Percentiles rank a stretch among this genome's conserved stretches.
phyloP scores from a whole-genome alignment of 2,797 vertebrate genomes.

The Moxostoma hubbsi region DNA sequence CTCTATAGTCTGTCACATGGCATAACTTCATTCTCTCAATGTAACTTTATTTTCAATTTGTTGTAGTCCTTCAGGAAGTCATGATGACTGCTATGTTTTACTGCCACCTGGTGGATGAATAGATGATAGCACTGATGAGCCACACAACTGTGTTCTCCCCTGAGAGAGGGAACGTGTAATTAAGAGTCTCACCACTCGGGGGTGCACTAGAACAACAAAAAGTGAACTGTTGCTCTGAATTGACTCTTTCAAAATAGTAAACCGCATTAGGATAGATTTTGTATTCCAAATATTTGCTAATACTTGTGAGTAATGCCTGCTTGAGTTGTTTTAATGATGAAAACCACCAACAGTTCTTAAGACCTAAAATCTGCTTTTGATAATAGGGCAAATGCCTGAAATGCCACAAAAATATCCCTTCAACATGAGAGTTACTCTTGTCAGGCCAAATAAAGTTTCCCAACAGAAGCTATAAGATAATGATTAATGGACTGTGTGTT shows the following conservation, averaged over 20 bases:
- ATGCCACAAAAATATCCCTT: constrained; percentile 2
- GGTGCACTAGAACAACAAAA: neutral
- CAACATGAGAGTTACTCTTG: neutral
- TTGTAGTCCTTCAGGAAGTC: constrained; percentile 8
- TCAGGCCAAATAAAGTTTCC: constrained; percentile 28
- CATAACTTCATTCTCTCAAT: constrained; percentile 34
- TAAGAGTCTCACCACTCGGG: neutral
- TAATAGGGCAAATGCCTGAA: neutral
- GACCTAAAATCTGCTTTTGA: neutral
- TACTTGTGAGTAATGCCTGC: neutral
- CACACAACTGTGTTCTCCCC: neutral
- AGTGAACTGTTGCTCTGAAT: too few relatives aligned
- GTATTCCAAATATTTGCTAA: neutral
- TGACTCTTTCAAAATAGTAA: neutral
- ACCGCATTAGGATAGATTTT: neutral
- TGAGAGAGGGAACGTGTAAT: neutral
- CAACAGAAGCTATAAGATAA: constrained; percentile 33
- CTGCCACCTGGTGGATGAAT: constrained; percentile 27
- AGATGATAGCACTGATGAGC: neutral
- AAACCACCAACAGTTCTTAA: neutral
- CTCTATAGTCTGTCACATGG: constrained; percentile 19
- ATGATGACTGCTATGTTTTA: constrained; percentile 14
- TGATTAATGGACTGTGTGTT: constrained; percentile 38
- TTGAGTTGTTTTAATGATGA: neutral
- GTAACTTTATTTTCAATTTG: constrained; percentile 39